Percentiles rank a stretch among this genome's conserved stretches.
These are phyloP conservation scores for Dolomedes plantarius DNA, from an alignment of 2,888 invertebrate species.

Conservation along the genomic window DNA sequence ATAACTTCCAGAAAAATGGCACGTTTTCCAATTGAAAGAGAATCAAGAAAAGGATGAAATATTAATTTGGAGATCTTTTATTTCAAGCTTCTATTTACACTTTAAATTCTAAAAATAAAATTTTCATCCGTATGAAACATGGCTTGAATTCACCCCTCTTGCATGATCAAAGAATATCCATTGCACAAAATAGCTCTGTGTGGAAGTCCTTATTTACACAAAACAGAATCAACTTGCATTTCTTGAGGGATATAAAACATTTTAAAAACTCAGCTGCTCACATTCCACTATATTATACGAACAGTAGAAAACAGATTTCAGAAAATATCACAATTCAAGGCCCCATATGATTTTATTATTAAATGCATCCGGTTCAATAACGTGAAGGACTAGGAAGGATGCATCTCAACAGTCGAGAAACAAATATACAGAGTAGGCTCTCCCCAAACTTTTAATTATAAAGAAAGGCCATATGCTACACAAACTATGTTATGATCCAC, in stretches of 20 bases:
- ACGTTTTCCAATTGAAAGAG: too few relatives aligned
- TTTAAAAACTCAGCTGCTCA: neutral
- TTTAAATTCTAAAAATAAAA: neutral
- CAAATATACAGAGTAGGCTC: too few relatives aligned
- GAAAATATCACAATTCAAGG: slow-evolving; percentile 8
- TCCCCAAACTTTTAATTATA: too few relatives aligned
- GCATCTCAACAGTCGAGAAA: too few relatives aligned
- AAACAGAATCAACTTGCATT: neutral
- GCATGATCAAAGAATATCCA: neutral
- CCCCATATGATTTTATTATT: slow-evolving; percentile 1
- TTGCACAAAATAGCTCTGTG: neutral
- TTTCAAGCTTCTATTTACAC: too few relatives aligned
- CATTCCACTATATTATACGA: neutral
- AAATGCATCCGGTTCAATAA: neutral
- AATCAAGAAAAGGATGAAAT: too few relatives aligned
- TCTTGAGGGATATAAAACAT: neutral
- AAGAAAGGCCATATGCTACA: too few relatives aligned
- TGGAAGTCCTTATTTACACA: neutral
- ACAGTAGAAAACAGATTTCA: neutral
- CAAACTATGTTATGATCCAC: too few relatives aligned
- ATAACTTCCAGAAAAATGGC: too few relatives aligned
- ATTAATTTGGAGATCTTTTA: too few relatives aligned
- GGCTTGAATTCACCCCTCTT: neutral
- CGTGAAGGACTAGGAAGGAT: neutral
- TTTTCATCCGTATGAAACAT: neutral